A percentile compares a stretch with the other conserved stretches of the same genome.
phyloP scores from a whole-genome alignment of 1,140 invertebrate species.

The Elysia chlorotica region DNA sequence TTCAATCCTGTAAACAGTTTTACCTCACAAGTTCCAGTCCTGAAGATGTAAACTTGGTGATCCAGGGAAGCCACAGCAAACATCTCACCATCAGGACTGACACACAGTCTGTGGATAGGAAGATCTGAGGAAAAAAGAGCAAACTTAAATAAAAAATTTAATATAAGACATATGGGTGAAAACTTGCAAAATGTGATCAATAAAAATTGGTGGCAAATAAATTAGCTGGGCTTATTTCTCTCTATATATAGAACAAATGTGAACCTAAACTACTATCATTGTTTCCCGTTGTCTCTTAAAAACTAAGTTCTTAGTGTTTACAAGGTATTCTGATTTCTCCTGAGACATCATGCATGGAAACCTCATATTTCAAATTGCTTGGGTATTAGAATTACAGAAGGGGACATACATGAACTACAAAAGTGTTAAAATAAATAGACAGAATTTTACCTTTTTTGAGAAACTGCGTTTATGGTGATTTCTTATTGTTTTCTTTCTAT shows the following conservation, averaged over 20 bases:
- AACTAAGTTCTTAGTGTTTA: no score
- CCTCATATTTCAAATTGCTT: no score
- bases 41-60: slow-evolving; percentile 8
- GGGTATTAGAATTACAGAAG: no score
- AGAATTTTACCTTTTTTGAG: no score
- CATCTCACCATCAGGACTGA: background rate
- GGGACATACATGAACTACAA: no score
- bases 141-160: background rate
- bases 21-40: background rate
- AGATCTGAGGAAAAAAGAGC: background rate
- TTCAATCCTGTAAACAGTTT: no score
- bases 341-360: no score
- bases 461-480: no score
- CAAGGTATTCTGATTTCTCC: no score
- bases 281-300: no score
- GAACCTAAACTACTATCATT: background rate
- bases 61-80: slow-evolving; percentile 5
- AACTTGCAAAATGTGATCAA: background rate
- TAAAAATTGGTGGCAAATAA: background rate
- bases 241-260: background rate
- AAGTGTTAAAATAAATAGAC: no score
- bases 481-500: no score
- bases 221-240: background rate
- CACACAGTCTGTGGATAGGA: background rate
- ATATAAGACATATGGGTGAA: background rate